Evolutionary conservation across 2,888 invertebrate species (phyloP), one percentile per base, ranked within the genome.

Genomic region (Lutraria lutraria): DNA sequence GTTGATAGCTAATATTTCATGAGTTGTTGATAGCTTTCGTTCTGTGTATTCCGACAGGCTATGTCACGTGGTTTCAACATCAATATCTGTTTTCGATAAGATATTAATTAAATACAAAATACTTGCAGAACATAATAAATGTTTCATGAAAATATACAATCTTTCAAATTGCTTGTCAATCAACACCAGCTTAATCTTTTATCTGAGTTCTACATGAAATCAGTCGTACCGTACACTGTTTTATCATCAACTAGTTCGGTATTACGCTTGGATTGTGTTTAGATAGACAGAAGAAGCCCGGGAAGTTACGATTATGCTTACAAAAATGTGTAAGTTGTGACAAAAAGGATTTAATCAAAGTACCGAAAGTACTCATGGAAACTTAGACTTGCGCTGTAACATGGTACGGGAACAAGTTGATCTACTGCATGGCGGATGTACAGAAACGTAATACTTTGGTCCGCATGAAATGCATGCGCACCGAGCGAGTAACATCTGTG

Each of bases 141-240:
- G 76, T 76, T 76, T 76, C 76, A 31, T 76, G 76, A 34, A 76
- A 76, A 76, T 31, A 76, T 25, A 31, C 34, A 31, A 13, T 34
- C 31, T 15, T 13, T 76, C 76, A 34, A 34, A 34, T 76, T 76
- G 63, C 63, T n/a, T 76, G 76, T 76, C 76, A 76, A 76, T 76
- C 76, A 76, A n/a, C 10, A 1, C n/a, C n/a, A 21, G 21, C 0
- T 68, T 68, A 68, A 68, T 68, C 63, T 68, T 68, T 68, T n/a
- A 68, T 68, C 63, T 25, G 8, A 12, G 25, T 68, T 68, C 25
- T 68, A 68, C 25, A 68, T 25, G 25, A n/a, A 68, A n/a, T 68
- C n/a, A 25, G 12, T 10, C 25, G 63, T 68, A 68, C 63, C 63
- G 63, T 25, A 12, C n/a, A n/a, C 63, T 25, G 63, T 3, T 68